Conservation (phyloP, 2,113 vertebrate species). For the Peromyscus polionotus region DNA sequence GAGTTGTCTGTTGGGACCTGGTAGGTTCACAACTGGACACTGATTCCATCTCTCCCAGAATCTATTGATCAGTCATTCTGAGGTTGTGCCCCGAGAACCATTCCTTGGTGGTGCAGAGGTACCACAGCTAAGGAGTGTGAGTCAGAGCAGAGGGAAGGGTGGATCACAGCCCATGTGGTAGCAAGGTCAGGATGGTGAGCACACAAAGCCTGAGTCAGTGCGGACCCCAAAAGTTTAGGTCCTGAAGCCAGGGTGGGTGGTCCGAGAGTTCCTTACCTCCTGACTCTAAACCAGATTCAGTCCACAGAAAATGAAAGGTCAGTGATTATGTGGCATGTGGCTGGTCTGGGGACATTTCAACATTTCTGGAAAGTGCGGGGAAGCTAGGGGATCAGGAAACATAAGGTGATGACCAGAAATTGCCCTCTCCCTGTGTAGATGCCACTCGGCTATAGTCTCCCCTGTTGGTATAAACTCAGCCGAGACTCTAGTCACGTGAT, state of each 20-base stretch:
- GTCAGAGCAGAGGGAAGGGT: not conserved
- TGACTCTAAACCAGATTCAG: not conserved
- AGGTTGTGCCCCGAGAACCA: not conserved
- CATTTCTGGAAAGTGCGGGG: not conserved
- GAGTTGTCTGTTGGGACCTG: not conserved
- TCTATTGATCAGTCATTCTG: not conserved
- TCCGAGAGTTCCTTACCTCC: not conserved
- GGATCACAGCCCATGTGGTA: not conserved
- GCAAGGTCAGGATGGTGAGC: not conserved
- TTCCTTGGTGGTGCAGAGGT: not conserved
- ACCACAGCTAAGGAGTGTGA: fast-evolving
- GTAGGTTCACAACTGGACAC: not conserved
- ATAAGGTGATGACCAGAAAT: not conserved
- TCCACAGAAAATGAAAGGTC: not conserved
- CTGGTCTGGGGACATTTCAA: not conserved
- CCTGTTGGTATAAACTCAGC: not conserved
- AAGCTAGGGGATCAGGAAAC: not conserved
- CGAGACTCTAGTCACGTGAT: not conserved
- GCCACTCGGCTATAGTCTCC: not conserved
- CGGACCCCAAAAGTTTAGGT: not conserved
- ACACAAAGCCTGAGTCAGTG: fast-evolving
- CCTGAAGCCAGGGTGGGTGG: not conserved
- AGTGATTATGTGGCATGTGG: not conserved
- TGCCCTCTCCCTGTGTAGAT: not conserved
- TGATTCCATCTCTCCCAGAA: not conserved